Evolutionary conservation across 2,113 vertebrate species (phyloP).

Genomic region (Nibea albiflora): DNA sequence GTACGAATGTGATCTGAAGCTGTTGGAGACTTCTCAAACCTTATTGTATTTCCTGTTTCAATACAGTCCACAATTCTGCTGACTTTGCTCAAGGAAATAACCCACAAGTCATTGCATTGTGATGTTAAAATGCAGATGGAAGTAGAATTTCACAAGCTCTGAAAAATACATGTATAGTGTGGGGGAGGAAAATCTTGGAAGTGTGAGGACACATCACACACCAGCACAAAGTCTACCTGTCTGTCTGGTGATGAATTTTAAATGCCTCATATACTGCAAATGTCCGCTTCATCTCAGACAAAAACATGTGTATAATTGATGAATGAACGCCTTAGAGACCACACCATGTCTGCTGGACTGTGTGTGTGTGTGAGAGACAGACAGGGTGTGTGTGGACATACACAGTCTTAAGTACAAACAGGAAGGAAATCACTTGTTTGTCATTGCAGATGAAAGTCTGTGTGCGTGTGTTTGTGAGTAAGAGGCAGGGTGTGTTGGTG

Average conservation of each 20-base stretch:
- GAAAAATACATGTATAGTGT: too few relatives aligned
- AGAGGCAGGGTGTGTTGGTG: slow-evolving; percentile 12
- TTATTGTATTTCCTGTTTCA: too few relatives aligned
- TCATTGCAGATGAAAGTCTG: background rate
- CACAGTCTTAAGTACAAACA: too few relatives aligned
- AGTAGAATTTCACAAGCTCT: too few relatives aligned
- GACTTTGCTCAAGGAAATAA: too few relatives aligned
- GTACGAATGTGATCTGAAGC: background rate
- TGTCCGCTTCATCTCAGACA: slow-evolving; percentile 20
- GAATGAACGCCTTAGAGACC: slow-evolving; percentile 10
- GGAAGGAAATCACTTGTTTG: background rate
- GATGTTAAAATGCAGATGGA: too few relatives aligned
- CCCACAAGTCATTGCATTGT: too few relatives aligned
- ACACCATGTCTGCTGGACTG: background rate
- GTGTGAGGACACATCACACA: too few relatives aligned
- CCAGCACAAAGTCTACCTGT: too few relatives aligned
- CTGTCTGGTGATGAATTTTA: background rate
- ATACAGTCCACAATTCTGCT: too few relatives aligned
- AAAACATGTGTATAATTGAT: slow-evolving; percentile 56
- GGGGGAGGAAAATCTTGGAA: too few relatives aligned
- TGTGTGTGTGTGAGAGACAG: background rate
- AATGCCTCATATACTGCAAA: background rate
- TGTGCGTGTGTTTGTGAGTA: background rate
- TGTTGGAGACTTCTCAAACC: too few relatives aligned
- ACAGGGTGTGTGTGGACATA: background rate